These are phyloP conservation scores for Saxicola maurus DNA, from an alignment of 2,797 vertebrate genomes.

Conservation along the genomic window DNA sequence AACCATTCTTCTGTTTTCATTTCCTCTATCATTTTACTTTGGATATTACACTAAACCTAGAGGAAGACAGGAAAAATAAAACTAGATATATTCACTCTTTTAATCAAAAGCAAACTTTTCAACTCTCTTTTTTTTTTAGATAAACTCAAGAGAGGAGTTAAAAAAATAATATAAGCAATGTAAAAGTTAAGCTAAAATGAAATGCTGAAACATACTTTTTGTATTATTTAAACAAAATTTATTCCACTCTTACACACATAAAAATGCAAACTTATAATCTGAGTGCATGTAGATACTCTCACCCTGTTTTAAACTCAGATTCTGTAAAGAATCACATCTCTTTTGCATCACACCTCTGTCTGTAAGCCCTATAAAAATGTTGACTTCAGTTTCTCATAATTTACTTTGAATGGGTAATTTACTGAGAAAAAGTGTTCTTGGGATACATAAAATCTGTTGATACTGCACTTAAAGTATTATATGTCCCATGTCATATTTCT, in stretches of 20 bases:
- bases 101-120: neutral
- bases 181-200: neutral
- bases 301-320: neutral
- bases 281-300: neutral
- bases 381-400: neutral
- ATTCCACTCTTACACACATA: neutral
- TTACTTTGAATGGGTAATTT: neutral
- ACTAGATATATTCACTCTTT: neutral
- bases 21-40: neutral
- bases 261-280: neutral
- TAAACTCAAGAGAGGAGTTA: neutral
- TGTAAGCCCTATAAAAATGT: neutral
- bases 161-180: neutral
- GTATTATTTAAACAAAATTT: neutral
- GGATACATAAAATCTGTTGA: neutral
- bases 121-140: neutral
- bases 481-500: too few relatives aligned
- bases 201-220: neutral
- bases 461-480: neutral
- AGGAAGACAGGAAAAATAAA: neutral
- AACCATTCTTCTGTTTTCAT: neutral
- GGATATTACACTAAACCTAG: neutral
- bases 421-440: neutral
- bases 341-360: neutral
- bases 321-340: neutral